These are phyloP conservation scores for Aphis gossypii DNA, from an alignment of 1,140 invertebrate species.

Conservation along the genomic window DNA sequence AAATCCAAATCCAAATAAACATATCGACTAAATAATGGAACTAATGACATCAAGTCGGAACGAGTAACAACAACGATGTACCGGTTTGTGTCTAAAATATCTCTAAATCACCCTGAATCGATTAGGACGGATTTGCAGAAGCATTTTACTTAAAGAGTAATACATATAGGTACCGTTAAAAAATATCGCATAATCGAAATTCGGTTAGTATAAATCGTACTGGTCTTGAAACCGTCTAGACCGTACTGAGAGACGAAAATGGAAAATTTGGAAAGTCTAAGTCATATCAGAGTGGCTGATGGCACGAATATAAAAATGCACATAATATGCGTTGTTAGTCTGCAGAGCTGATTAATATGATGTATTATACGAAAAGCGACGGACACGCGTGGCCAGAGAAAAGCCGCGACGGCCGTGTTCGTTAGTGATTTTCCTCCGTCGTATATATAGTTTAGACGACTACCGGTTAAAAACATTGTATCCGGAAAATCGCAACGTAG, in stretches of 20 bases:
- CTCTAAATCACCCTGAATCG: background rate
- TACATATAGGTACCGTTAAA: background rate
- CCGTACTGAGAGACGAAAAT: background rate
- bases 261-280: background rate
- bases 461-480: too few species aligned
- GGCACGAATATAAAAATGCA: background rate
- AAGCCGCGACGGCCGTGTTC: too few species aligned
- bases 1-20: background rate
- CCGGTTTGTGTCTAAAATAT: background rate
- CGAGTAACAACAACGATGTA: background rate
- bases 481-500: too few species aligned
- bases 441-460: too few species aligned
- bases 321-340: too few species aligned
- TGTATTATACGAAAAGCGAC: too few species aligned
- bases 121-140: background rate
- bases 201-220: background rate
- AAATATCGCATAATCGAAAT: background rate
- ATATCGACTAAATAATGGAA: background rate
- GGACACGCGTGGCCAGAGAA: too few species aligned
- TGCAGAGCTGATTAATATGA: too few species aligned
- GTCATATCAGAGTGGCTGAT: background rate
- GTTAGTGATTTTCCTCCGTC: too few species aligned
- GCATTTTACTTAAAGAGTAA: background rate
- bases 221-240: background rate
- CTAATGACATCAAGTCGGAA: background rate